These are phyloP conservation scores for Odontesthes bonariensis DNA, from an alignment of 2,113 vertebrate genomes.

Conservation along the genomic window DNA sequence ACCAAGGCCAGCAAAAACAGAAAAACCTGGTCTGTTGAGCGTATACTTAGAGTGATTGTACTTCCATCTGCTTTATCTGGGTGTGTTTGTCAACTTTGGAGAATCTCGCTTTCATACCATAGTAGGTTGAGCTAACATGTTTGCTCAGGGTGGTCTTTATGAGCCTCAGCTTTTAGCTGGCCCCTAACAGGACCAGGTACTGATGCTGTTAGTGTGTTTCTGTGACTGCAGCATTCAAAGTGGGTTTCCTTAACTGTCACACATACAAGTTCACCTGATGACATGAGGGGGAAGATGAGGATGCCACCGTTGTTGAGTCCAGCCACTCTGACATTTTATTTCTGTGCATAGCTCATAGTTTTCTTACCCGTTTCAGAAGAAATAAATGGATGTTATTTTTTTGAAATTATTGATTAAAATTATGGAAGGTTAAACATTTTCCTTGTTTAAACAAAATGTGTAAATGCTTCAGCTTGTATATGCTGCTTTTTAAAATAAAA, in stretches of 20 bases:
- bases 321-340: slow-evolving; percentile 61
- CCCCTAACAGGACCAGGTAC: no score
- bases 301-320: slow-evolving; percentile 33
- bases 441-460: slow-evolving; percentile 57
- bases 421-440: slow-evolving; percentile 67
- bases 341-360: slow-evolving; percentile 75
- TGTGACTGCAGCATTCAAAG: not conserved
- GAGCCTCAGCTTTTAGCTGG: no score
- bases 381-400: slow-evolving; percentile 82
- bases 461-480: slow-evolving; percentile 53
- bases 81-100: no score
- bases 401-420: slow-evolving; percentile 78
- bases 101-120: no score
- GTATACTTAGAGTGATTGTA: no score
- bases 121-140: no score
- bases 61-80: no score
- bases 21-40: no score
- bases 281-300: not conserved
- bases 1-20: no score
- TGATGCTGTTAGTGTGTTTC: no score
- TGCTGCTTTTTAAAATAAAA: no score
- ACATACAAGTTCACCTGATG: slow-evolving; percentile 98
- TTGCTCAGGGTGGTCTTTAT: no score
- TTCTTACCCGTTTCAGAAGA: slow-evolving; percentile 71
- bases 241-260: slow-evolving; percentile 83